Base-by-base conservation (phyloP, 2,888 invertebrate species). In the Dolichomitus sp. region DNA sequence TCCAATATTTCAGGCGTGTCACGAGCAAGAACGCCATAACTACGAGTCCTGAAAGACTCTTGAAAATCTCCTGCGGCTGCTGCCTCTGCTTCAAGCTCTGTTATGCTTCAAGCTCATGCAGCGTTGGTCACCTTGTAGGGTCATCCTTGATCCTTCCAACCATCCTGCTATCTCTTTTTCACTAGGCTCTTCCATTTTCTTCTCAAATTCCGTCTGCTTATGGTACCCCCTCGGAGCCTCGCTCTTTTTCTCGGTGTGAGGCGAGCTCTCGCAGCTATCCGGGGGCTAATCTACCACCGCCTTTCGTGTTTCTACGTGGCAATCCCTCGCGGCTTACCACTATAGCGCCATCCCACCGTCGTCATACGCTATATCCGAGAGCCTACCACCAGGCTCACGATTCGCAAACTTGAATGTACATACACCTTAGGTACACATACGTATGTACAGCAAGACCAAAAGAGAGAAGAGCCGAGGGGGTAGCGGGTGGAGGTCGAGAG, bases 1-100 rank as follows among this genome's bases (percentile, higher is more conserved):
- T 90, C 88, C 88, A 90, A 92, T 92, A 92, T 91, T 91, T 92
- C 90, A 91, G 80, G 78, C 86, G 88, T 90, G 90, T 91, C 91
- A 89, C 86, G 87, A 85, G 86, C 89, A 89, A 89, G 69, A 78
- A 87, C 88, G 78, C 80, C 80, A 83, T 80, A 85, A 83, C 70
- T 84, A 81, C 72, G 52, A 74, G 45, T 48, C 69, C 74, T 57
- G 74, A 82, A 84, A 87, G 86, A 85, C 86, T 87, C 88, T 88
- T 87, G 86, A 86, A 88, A 87, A 87, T 87, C 70, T 70, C 57
- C 42, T 76, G 59, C 19, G 4, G 45, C 37, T 37, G 52, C 6
- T 61, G 65, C 17, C 17, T 40, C 12, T 42, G 59, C 19, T 37
- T 23, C n/a, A 48, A 65, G 12, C 17, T 40, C 19, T 42, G 12